Conservation (phyloP, 2,888 invertebrate species). For the Monochamus alternatus region DNA sequence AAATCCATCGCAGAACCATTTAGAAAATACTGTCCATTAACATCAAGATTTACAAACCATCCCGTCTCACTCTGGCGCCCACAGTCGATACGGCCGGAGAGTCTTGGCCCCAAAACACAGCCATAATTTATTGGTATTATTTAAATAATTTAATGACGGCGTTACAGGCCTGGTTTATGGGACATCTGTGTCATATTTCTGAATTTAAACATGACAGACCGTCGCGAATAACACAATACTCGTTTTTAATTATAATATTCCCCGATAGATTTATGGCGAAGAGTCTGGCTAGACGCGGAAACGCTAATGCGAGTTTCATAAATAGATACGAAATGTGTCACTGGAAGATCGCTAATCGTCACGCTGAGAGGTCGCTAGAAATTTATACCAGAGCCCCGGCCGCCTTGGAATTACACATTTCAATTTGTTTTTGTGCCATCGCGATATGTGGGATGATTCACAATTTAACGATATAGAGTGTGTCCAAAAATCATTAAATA, state of each 20-base stretch:
- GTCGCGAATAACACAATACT: slow-evolving; percentile 57
- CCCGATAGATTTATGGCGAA: slow-evolving; percentile 62
- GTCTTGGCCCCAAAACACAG: slow-evolving; percentile 37
- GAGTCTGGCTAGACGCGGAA: slow-evolving; percentile 53
- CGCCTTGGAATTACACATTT: neutral
- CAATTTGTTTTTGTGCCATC: slow-evolving; percentile 16
- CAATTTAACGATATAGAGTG: too few species aligned
- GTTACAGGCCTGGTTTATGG: slow-evolving; percentile 61
- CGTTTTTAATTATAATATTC: slow-evolving; percentile 62
- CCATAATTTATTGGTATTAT: slow-evolving; percentile 55
- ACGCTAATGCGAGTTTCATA: slow-evolving; percentile 54
- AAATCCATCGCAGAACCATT: neutral
- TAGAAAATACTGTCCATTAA: slow-evolving; percentile 11
- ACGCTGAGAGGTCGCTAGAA: slow-evolving; percentile 29
- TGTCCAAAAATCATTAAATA: too few species aligned
- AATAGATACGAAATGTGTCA: slow-evolving; percentile 51
- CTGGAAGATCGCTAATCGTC: slow-evolving; percentile 37
- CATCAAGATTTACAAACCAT: neutral
- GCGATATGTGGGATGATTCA: neutral
- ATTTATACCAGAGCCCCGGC: slow-evolving; percentile 5
- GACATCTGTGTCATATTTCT: slow-evolving; percentile 60
- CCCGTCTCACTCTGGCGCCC: neutral
- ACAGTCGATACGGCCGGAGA: neutral
- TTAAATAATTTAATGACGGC: slow-evolving; percentile 59
- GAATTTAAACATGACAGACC: slow-evolving; percentile 62